phyloP scores from a whole-genome alignment of 2,797 vertebrate genomes.

The Meriones psammophilus region DNA sequence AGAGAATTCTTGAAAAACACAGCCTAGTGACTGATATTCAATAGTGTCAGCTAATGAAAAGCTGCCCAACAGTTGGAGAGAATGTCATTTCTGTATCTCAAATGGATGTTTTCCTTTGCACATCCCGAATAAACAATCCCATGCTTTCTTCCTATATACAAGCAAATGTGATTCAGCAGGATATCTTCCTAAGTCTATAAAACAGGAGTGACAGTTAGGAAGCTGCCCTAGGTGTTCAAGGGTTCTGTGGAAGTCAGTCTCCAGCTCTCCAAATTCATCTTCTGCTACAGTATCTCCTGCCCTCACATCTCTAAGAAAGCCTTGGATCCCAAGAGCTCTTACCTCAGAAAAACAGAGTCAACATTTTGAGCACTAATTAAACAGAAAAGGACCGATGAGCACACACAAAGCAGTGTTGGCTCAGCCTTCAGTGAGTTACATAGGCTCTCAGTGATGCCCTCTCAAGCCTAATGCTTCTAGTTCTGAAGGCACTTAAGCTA shows the following conservation, averaged over 20 bases:
- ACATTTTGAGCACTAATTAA: slow-evolving; percentile 7
- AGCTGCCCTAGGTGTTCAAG: neutral
- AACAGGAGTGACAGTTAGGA: neutral
- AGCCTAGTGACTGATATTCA: neutral
- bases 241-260: neutral
- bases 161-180: neutral
- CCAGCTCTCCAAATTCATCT: slow-evolving; percentile 30
- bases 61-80: slow-evolving; percentile 3
- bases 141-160: neutral
- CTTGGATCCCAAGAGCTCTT: slow-evolving; percentile 33
- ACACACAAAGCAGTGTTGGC: slow-evolving; percentile 30
- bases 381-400: slow-evolving; percentile 67
- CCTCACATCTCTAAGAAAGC: slow-evolving; percentile 64
- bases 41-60: slow-evolving; percentile 40
- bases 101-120: slow-evolving; percentile 1
- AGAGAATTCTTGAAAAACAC: slow-evolving; percentile 22
- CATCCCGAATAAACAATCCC: neutral
- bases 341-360: slow-evolving; percentile 71
- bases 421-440: neutral
- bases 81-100: slow-evolving; percentile 16
- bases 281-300: neutral
- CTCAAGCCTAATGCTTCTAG: slow-evolving; percentile 33
- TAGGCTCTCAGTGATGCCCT: slow-evolving; percentile 70
- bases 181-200: neutral
- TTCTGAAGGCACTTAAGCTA: slow-evolving; percentile 73